phyloP scores from a whole-genome alignment of 2,797 vertebrate genomes.

The Pipistrellus kuhlii region DNA sequence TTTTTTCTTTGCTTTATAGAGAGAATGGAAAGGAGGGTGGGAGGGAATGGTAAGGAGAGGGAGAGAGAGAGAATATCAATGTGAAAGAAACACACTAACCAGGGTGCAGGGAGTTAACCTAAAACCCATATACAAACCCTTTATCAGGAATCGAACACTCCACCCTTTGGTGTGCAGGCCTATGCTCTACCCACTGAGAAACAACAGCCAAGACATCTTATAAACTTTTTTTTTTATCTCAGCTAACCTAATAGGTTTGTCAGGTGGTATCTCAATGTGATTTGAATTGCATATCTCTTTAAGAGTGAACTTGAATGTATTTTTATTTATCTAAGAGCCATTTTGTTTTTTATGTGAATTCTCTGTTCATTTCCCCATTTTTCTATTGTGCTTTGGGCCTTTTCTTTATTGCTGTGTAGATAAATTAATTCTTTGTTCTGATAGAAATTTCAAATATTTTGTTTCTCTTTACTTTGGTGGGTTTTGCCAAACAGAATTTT shows the following conservation, averaged over 20 bases:
- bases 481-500: slow-evolving; percentile 43
- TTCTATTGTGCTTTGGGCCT: not conserved
- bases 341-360: not conserved
- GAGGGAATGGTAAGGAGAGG: no score
- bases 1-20: no score
- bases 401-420: not conserved
- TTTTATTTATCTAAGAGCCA: not conserved
- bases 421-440: not conserved
- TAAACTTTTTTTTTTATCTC: not conserved
- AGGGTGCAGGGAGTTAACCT: no score
- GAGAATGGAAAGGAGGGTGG: no score
- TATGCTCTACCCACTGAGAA: no score
- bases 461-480: not conserved
- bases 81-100: no score
- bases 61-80: no score
- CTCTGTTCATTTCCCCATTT: not conserved
- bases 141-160: no score
- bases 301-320: not conserved
- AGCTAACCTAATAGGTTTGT: not conserved
- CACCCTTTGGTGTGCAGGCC: no score
- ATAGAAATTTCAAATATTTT: slow-evolving; percentile 25
- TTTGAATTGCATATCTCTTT: not conserved
- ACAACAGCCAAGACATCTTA: not conserved
- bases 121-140: no score
- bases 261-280: not conserved